Evolutionary conservation across 2,113 vertebrate genomes (phyloP), one percentile per base, ranked within the genome.

Genomic region (Mohoua ochrocephala): DNA sequence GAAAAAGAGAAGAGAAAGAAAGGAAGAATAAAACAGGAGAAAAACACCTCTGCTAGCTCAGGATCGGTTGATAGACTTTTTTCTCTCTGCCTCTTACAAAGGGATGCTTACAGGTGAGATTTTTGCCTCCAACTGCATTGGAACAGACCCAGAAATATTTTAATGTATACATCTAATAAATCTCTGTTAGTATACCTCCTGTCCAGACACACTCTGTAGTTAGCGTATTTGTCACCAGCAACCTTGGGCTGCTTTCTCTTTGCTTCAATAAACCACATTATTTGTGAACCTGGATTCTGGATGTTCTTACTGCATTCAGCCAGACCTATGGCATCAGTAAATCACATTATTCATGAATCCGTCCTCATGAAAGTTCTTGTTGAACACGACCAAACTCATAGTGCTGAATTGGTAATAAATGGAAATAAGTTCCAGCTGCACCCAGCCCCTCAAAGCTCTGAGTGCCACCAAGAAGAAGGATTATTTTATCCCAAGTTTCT

Each of bases 11-110:
- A 28, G 33, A 45, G 45, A 39, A 15, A 31, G 27, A n/a, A 54
- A 61, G 2, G 47, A 47, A 54, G 22, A 60, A 11, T n/a, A 21
- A 57, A 76, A 26, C 17, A 20, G 17, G 13, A 47, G 47, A 35
- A 68, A 82, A 68, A 2, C 45, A 54, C 12, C 41, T 69, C 41
- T 5, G 3, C 30, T 76, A 69, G 17, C 14, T 76, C 17, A 22
- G 39, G 47, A 27, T 69, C 0, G 0, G 21, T 19, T 0, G 1
- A 31, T 30, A 13, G 11, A 75, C 21, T 30, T 53, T 41, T 41
- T n/a, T 53, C 41, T 89, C 13, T 53, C 30, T 39, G 61, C 21
- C 26, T 54, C 10, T 39, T 19, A 75, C 5, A 23, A 52, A 52
- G 9, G 7, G 15, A 59, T 59, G 20, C 6, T 30, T 83, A 31